These are phyloP conservation scores for Trichomalopsis sarcophagae DNA, from an alignment of 1,140 invertebrate species.

Conservation along the genomic window DNA sequence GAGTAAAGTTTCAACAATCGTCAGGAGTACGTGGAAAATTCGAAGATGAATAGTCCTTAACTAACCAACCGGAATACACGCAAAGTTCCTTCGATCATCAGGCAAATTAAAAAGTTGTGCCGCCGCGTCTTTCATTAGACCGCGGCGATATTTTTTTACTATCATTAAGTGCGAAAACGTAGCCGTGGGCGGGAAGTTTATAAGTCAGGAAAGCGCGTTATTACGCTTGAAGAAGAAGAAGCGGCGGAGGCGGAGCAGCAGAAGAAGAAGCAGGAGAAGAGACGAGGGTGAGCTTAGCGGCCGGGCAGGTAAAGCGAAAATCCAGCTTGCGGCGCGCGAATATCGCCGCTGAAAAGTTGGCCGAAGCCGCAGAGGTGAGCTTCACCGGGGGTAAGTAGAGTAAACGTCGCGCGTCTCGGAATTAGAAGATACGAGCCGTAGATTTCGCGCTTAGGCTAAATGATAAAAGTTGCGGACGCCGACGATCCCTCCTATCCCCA, in stretches of 20 bases:
- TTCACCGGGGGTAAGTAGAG: not conserved
- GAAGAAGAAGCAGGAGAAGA: not conserved
- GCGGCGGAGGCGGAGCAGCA: not conserved
- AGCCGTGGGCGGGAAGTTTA: conserved; percentile 24
- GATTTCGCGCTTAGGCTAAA: conserved; percentile 56
- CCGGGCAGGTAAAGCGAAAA: conserved; percentile 44
- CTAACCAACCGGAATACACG: not conserved
- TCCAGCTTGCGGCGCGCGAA: conserved; percentile 40
- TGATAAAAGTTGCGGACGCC: conserved; percentile 57
- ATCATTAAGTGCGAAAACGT: conserved; percentile 37
- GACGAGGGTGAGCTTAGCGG: not conserved
- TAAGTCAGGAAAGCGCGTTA: conserved; percentile 37
- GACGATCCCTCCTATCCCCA: not conserved
- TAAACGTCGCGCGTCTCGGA: conserved; percentile 34
- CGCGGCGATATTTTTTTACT: conserved; percentile 22
- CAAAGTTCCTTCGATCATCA: not conserved
- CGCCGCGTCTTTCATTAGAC: conserved; percentile 16
- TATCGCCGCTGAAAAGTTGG: conserved; percentile 45
- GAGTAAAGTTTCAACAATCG: not conserved
- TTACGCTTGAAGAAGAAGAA: conserved; percentile 12
- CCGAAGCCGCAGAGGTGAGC: not conserved
- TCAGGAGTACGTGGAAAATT: too few relatives aligned
- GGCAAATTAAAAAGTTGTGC: conserved; percentile 35
- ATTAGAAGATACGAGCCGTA: conserved; percentile 58
- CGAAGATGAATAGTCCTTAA: too few relatives aligned